Evolutionary conservation across 2,797 vertebrate species (phyloP), one percentile per base, ranked within the genome.

Genomic region (Poecilia velifera): DNA sequence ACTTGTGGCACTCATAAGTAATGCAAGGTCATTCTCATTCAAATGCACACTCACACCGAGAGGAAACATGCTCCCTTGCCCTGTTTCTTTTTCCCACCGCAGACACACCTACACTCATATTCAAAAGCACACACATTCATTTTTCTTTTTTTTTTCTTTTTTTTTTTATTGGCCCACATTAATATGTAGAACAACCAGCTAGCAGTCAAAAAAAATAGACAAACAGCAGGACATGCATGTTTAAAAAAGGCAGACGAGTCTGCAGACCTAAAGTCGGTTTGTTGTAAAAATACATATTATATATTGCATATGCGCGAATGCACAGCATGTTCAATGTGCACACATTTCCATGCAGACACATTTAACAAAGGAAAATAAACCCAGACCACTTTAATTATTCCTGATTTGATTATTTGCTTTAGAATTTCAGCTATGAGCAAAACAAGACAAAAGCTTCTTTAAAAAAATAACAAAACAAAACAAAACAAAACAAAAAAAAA

Each of bases 1-100:
- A 90, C 94, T 93, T 89, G 89, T 92, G 91, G 92, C 92, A 91
- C 88, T 91, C 92, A 87, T 94, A 92, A 93, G 92, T 90, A 92
- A 94, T 93, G 93, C 91, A 74, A 93, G 94, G 94, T 94, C 93
- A 94, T 94, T 93, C 93, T 94, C 93, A 94, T 94, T 94, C 90
- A 93, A 89, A 94, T 94, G 93, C 92, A 89, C 74, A 36, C 88
- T 91, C 94, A 93, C 93, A 94, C 83, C 79, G 16, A 76, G 83
- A 89, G 92, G 90, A 95, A 94, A 94, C 89, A 75, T 84, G 84
- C 83, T 90, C 86, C 85, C 77, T 89, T 20, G 46, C 80, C 74
- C 66, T 87, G 88, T 88, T 91, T 91, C 87, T 93, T 83, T 90
- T 92, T 92, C 91, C 86, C 92, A 92, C 92, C 90, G 62, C 89